Evolutionary conservation across 2,113 vertebrate species (phyloP).

Genomic region (Aegotheles bennettii): DNA sequence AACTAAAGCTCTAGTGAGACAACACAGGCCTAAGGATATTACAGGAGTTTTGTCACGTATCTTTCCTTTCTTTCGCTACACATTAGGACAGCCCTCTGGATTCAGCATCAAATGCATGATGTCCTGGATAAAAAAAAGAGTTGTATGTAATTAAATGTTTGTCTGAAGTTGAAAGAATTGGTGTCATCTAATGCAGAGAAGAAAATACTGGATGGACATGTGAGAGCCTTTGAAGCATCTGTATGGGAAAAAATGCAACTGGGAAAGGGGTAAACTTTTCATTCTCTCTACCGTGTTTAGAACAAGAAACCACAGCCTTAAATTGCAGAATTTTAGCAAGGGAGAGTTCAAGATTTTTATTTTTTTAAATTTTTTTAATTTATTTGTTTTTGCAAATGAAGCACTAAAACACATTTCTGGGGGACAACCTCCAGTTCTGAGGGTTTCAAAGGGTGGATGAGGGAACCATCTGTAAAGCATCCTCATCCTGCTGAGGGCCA

Average conservation of each 20-base stretch:
- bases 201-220: not conserved
- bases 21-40: not conserved
- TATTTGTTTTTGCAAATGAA: not conserved
- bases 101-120: not conserved
- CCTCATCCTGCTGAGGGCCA: not conserved
- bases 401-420: not conserved
- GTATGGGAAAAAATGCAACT: not conserved
- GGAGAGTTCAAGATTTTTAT: not conserved
- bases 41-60: fast-evolving
- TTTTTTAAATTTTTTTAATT: not conserved
- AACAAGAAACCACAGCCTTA: not conserved
- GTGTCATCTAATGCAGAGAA: not conserved
- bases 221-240: not conserved
- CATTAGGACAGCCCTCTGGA: not conserved
- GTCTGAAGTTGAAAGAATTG: not conserved
- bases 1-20: not conserved
- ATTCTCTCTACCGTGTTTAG: not conserved
- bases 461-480: not conserved
- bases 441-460: not conserved
- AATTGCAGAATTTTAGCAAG: not conserved
- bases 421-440: not conserved
- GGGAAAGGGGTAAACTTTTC: not conserved
- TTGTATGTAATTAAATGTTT: not conserved
- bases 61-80: not conserved
- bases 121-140: not conserved